Evolutionary conservation across 2,797 vertebrate genomes (phyloP).

Genomic region (Euphonia xanthogaster): DNA sequence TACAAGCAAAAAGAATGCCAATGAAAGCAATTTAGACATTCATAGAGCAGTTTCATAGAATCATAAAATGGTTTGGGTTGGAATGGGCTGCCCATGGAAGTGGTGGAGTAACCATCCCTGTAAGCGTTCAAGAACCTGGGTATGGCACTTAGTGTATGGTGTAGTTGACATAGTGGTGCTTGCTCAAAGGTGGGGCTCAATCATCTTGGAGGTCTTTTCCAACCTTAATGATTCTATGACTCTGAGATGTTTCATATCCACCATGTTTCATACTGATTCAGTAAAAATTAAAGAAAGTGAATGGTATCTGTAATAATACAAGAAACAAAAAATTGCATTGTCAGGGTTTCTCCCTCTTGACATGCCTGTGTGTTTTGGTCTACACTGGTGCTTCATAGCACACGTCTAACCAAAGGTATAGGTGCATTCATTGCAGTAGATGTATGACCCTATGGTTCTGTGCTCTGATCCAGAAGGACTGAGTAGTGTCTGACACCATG

Average conservation of each 20-base stretch:
- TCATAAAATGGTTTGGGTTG: not conserved
- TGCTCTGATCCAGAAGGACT: not conserved
- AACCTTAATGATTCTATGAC: not conserved
- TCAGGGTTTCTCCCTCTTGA: not conserved
- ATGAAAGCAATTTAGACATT: not conserved
- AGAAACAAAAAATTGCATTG: not conserved
- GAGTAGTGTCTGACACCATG: rapidly evolving
- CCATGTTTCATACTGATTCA: not conserved
- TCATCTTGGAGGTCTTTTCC: not conserved
- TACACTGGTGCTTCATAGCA: not conserved
- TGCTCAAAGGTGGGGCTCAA: rapidly evolving
- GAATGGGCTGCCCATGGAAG: not conserved
- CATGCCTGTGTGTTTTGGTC: not conserved
- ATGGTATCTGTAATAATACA: not conserved
- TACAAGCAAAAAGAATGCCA: not conserved
- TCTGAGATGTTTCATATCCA: not conserved
- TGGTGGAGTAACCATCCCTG: not conserved
- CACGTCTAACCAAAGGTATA: not conserved
- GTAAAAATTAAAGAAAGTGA: not conserved
- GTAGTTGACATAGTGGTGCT: not conserved
- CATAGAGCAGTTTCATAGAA: not conserved
- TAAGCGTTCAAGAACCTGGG: not conserved
- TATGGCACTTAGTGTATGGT: not conserved
- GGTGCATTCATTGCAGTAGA: not conserved
- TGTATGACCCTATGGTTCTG: not conserved